phyloP scores from a whole-genome alignment of 1,140 invertebrate genomes.

The Drosophila triauraria region DNA sequence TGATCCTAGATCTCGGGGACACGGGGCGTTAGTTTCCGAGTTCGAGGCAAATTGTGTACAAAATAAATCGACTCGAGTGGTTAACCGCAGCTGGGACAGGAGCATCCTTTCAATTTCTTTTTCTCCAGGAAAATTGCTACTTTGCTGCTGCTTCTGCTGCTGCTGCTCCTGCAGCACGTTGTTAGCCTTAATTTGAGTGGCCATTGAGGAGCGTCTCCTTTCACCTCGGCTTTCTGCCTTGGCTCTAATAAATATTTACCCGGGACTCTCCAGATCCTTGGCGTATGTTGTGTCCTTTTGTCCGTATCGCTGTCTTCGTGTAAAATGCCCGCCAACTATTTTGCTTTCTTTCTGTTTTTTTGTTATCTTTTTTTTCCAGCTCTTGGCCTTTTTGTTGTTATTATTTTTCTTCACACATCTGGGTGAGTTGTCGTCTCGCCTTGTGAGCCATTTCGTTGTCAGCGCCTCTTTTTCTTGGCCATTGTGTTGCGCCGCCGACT shows the following conservation, averaged over 20 bases:
- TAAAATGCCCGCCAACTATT: slow-evolving; percentile 57
- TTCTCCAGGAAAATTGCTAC: slow-evolving; percentile 63
- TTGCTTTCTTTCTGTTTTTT: slow-evolving; percentile 14
- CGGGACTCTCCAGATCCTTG: slow-evolving; percentile 36
- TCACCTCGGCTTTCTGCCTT: slow-evolving; percentile 16
- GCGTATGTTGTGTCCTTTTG: slow-evolving; percentile 46
- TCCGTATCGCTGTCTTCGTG: slow-evolving; percentile 60
- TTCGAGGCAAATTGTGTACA: slow-evolving; percentile 74
- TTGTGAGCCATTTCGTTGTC: slow-evolving; percentile 44
- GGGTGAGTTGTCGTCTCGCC: slow-evolving; percentile 28
- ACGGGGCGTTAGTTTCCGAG: slow-evolving; percentile 51
- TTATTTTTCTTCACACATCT: slow-evolving; percentile 60
- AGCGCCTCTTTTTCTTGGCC: slow-evolving; percentile 20
- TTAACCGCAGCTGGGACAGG: slow-evolving; percentile 63
- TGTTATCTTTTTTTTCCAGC: not conserved
- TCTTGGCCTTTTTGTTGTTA: not conserved
- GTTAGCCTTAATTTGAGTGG: slow-evolving; percentile 82
- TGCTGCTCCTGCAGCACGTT: slow-evolving; percentile 52
- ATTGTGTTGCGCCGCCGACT: slow-evolving; percentile 11
- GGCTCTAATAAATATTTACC: slow-evolving; percentile 76
- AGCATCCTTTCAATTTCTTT: slow-evolving; percentile 56
- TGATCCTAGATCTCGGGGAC: slow-evolving; percentile 31
- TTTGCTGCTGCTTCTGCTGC: slow-evolving; percentile 35
- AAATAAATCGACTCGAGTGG: slow-evolving; percentile 81
- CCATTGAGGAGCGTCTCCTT: slow-evolving; percentile 62